Percentiles rank a stretch among this genome's conserved stretches.
Conservation (phyloP, 2,888 invertebrate species). For the Drosophila leonis region DNA sequence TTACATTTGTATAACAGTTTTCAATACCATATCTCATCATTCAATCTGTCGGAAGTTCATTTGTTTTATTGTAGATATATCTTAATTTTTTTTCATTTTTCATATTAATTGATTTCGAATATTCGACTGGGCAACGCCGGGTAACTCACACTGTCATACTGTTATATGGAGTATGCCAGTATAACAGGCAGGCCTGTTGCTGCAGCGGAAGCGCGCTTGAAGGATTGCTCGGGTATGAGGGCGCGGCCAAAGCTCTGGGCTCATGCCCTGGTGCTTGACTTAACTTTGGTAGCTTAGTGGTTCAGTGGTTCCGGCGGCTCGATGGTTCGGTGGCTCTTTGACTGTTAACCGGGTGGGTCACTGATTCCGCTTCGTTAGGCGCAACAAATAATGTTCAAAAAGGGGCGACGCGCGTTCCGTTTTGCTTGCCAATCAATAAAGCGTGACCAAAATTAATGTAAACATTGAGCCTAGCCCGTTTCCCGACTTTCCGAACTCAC, state of each 20-base stretch:
- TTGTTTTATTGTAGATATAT: neutral
- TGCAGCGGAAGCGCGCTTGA: constrained; percentile 74
- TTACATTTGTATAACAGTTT: constrained; percentile 1
- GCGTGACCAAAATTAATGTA: constrained; percentile 74
- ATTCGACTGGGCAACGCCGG: neutral
- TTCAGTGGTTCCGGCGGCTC: neutral
- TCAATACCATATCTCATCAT: too few relatives aligned
- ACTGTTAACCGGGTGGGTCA: constrained; percentile 56
- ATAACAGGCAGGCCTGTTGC: constrained; percentile 36
- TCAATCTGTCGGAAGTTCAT: neutral
- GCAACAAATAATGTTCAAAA: constrained; percentile 67
- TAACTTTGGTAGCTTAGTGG: constrained; percentile 18
- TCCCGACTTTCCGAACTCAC: neutral
- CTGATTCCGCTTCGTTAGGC: constrained; percentile 76
- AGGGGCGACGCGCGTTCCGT: constrained; percentile 18
- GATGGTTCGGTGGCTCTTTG: constrained; percentile 3
- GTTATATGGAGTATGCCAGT: neutral
- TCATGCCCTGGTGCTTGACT: constrained; percentile 7
- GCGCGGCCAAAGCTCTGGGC: neutral
- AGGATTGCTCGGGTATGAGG: constrained; percentile 53
- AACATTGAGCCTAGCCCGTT: constrained; percentile 35
- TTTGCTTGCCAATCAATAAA: constrained; percentile 65
- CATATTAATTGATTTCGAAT: neutral
- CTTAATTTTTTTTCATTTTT: neutral
- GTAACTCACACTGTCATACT: neutral